A percentile compares a stretch with the other conserved stretches of the same genome.
Conservation (phyloP, 37 sponge, comb jelly and placozoan species). For the Lycopodina hypogea region DNA sequence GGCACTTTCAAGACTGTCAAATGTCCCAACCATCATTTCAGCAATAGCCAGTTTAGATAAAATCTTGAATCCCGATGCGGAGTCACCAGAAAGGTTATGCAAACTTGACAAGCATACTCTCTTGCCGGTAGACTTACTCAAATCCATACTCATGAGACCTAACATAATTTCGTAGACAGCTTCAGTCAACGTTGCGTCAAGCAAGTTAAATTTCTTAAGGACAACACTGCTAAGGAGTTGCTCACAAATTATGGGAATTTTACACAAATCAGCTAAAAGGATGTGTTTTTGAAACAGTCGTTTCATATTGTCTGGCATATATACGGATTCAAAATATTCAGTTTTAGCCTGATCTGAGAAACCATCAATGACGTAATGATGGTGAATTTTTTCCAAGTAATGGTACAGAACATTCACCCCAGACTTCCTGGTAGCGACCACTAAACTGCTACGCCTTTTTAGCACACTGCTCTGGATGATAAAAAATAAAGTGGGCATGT, state of each 20-base stretch:
- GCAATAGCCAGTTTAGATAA: background rate
- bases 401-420: background rate
- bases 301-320: background rate
- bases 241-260: conserved; percentile 2
- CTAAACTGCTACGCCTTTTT: background rate
- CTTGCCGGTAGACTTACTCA: background rate
- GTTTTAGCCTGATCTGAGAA: background rate
- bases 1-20: background rate
- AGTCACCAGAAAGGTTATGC: background rate
- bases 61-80: background rate
- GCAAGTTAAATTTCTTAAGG: background rate
- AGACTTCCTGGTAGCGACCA: background rate
- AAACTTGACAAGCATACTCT: background rate
- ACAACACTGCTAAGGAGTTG: background rate
- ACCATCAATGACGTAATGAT: background rate
- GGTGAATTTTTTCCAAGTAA: background rate
- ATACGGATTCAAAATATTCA: background rate
- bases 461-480: too few relatives aligned
- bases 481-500: too few relatives aligned
- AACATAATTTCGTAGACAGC: background rate
- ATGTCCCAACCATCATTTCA: background rate
- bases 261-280: background rate
- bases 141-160: background rate
- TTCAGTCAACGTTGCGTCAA: background rate
- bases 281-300: background rate